Evolutionary conservation across 2,113 vertebrate genomes (phyloP), one percentile per base, ranked within the genome.

Genomic region (Taurulus bubalis): DNA sequence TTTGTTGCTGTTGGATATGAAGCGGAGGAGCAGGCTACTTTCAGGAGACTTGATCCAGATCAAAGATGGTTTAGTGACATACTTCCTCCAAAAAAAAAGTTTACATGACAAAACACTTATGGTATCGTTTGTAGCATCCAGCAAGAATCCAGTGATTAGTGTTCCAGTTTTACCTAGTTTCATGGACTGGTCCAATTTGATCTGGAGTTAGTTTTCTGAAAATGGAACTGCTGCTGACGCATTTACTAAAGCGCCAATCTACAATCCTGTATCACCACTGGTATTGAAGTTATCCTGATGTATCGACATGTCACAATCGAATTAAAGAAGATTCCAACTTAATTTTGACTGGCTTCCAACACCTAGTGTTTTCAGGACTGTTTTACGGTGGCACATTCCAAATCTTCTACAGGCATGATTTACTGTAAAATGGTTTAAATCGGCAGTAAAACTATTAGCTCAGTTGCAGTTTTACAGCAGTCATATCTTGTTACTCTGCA

Each of bases 291-390:
- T 84, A 77, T 82, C 89, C 90, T 90, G 79, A 87, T 90, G 89
- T 91, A 85, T 89, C 80, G 58, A 88, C 80, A 47, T 90, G 84
- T 91, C 87, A 87, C 86, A 86, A 81, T 83, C 86, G 51, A 89
- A 93, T 93, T 90, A 93, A 93, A 93, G 83, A 80, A 84, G 68
- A 91, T 89, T 91, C 72, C 84, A 92, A 91, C 84, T 85, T 89
- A 84, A 84, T 85, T 75, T 78, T 74, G 87, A 87, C 63, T 89
- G 83, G 58, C 74, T 80, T 89, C 51, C 47, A 51, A 84, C 78
- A 63, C 58, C 53, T 8, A 20, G 10, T 40, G 36, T 78, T 67
- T 85, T 62, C 11, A 58, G 16, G 34, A 30, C 32, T 87, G 56
- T 83, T 62, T 59, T 20, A 36, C 58, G 36, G 47, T 55, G 26